Evolutionary conservation across 2,113 vertebrate species (phyloP), one percentile per base, ranked within the genome.

Genomic region (Apodemus sylvaticus): DNA sequence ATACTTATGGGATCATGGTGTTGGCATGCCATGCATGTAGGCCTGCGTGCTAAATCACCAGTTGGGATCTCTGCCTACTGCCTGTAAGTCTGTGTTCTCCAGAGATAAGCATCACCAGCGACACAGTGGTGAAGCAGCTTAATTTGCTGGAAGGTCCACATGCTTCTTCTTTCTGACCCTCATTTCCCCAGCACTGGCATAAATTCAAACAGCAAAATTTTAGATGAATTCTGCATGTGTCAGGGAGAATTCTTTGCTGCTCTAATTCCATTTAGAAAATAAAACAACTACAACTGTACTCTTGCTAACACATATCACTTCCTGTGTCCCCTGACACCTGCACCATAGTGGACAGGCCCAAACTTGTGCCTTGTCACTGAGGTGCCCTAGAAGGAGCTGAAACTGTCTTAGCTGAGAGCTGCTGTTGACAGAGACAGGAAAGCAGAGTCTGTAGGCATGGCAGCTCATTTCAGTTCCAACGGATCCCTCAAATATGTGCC

Each of bases 1-100:
- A n/a, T 45, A 45, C 24, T 55, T 29, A n/a, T 19, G 4, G 81
- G 39, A 42, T 10, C 31, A 17, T 14, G 11, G 4, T 16, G 53
- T n/a, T 9, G 20, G 51, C 55, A 31, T 0, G 4, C 14, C 29
- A 7, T 0, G 0, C 1, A 39, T 53, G 58, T 0, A 71, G 34
- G n/a, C 26, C 71, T 90, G 81, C 34, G 36, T 1, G 3, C 24
- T 14, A 45, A 34, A 51, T 9, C 1, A 17, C 6, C 24, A n/a
- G 1, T 68, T 36, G 66, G 82, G 45, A 81, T 31, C 51, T 58
- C 45, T 45, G 66, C 76, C 83, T 7, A 42, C 29, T 86, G 89
- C 51, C 70, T 39, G 0, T 34, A 51, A 58, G 14, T 22, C 17
- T 14, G 73, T 68, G 53, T 62, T 93, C 26, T 34, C 58, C 39